Conservation (phyloP, 2,113 vertebrate species). For the Donacobius atricapilla region DNA sequence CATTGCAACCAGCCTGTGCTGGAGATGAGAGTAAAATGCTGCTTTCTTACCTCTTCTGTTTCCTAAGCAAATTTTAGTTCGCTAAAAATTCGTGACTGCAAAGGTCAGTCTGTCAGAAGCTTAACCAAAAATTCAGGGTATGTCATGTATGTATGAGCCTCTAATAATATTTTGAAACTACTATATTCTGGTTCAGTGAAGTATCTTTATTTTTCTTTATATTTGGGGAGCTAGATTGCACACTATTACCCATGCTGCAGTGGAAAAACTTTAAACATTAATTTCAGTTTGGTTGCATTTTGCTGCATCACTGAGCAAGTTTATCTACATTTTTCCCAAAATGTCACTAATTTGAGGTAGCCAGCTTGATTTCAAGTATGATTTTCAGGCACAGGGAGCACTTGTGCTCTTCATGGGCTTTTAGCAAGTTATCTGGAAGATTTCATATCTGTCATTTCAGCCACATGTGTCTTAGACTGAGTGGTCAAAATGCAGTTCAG, state of each 20-base stretch:
- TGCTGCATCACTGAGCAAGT: background rate
- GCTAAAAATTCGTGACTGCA: background rate
- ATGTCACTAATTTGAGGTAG: background rate
- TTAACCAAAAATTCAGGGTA: background rate
- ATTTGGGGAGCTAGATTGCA: background rate
- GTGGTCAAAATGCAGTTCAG: background rate
- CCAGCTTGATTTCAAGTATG: background rate
- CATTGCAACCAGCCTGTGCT: background rate
- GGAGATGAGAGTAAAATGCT: background rate
- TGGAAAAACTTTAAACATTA: background rate
- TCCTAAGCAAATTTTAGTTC: background rate
- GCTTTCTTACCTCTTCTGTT: background rate
- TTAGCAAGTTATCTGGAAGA: background rate
- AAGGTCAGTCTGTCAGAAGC: background rate
- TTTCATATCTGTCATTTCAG: background rate
- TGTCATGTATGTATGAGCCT: background rate
- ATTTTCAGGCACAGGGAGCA: background rate
- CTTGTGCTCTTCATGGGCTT: background rate
- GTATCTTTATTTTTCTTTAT: background rate
- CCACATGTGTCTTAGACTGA: background rate
- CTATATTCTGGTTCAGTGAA: background rate
- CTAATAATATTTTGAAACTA: background rate
- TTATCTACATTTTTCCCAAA: background rate
- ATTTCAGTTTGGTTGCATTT: background rate
- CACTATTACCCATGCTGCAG: background rate